phyloP scores from a whole-genome alignment of 2,113 vertebrate genomes.

The Monarcha castaneiventris region DNA sequence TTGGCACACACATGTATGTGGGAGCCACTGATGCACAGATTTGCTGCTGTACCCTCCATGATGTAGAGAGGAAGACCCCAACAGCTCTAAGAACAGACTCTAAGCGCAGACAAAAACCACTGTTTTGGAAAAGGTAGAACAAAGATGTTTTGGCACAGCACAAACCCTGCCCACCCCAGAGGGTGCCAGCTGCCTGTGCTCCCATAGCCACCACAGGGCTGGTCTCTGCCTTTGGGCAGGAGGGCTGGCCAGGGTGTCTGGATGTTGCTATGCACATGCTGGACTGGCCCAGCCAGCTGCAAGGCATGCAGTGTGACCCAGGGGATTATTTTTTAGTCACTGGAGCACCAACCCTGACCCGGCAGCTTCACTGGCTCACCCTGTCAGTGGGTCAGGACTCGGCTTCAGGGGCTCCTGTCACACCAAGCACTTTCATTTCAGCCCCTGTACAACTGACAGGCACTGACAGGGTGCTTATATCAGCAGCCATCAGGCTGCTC shows the following conservation, averaged over 20 bases:
- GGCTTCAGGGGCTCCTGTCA: not conserved
- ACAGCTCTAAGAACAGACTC: not conserved
- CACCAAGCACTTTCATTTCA: not conserved
- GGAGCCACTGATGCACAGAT: not conserved
- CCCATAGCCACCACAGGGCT: not conserved
- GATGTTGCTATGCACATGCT: not conserved
- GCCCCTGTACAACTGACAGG: not conserved
- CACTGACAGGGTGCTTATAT: fast-evolving
- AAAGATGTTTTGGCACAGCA: not conserved
- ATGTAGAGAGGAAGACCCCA: not conserved
- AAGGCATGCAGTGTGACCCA: not conserved
- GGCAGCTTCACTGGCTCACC: not conserved
- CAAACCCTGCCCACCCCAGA: not conserved
- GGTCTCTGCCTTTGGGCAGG: not conserved
- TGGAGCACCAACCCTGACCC: not conserved
- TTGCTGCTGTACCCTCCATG: not conserved
- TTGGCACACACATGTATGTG: fast-evolving
- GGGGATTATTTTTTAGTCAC: not conserved
- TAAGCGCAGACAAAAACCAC: not conserved
- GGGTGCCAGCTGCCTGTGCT: not conserved
- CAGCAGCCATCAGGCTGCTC: not conserved
- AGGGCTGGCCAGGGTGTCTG: fast-evolving
- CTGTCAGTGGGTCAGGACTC: not conserved
- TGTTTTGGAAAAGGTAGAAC: not conserved
- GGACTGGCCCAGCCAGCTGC: not conserved